Evolutionary conservation across 2,113 vertebrate genomes (phyloP).

Genomic region (Percina caprodes): DNA sequence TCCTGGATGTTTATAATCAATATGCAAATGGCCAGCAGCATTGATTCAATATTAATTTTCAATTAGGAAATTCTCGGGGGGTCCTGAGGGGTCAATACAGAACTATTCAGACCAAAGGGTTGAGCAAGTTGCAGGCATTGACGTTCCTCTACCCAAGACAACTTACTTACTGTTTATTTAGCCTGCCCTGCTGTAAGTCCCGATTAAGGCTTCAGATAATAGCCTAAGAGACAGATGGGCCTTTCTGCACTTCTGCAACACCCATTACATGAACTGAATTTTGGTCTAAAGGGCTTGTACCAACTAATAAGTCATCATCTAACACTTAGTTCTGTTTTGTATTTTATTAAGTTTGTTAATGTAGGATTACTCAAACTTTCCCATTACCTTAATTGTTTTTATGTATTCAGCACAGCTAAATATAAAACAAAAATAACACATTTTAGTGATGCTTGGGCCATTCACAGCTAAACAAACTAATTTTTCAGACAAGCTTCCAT

Average conservation of each 20-base stretch:
- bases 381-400: slow-evolving; percentile 14
- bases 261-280: slow-evolving; percentile 74
- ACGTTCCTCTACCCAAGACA: slow-evolving; percentile 86
- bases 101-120: slow-evolving; percentile 91
- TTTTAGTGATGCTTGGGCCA: slow-evolving; percentile 3
- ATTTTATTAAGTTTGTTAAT: slow-evolving; percentile 36
- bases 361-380: slow-evolving; percentile 7
- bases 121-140: slow-evolving; percentile 86
- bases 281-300: slow-evolving; percentile 70
- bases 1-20: slow-evolving; percentile 99
- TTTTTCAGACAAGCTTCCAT: slow-evolving; percentile 59
- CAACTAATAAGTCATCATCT: slow-evolving; percentile 80
- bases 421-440: slow-evolving; percentile 15
- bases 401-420: slow-evolving; percentile 30
- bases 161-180: slow-evolving; percentile 92
- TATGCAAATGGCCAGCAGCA: slow-evolving; percentile 98
- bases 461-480: slow-evolving; percentile 61
- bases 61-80: slow-evolving; percentile 99
- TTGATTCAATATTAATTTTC: slow-evolving; percentile 99
- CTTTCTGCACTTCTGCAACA: slow-evolving; percentile 68
- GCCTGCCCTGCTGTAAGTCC: slow-evolving; percentile 85
- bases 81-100: slow-evolving; percentile 96
- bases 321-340: slow-evolving; percentile 59
- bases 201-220: slow-evolving; percentile 84
- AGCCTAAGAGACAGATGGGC: slow-evolving; percentile 83